These are phyloP conservation scores for Charadrius vociferus DNA, from an alignment of 2,113 vertebrate species.

Conservation along the genomic window DNA sequence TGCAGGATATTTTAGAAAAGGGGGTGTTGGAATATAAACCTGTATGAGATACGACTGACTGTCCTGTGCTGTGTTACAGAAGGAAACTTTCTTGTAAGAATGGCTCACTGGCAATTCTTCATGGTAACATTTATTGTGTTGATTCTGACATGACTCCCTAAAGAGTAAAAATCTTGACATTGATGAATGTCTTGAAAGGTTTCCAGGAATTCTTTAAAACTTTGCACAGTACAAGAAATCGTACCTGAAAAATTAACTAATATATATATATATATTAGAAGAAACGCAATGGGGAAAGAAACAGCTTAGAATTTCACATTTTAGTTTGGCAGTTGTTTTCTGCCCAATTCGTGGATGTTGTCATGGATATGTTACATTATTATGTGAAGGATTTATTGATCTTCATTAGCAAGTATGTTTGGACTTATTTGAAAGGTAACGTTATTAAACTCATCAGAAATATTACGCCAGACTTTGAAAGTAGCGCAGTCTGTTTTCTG, in stretches of 20 bases:
- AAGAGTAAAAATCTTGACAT: not conserved
- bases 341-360: not conserved
- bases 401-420: not conserved
- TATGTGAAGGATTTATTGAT: not conserved
- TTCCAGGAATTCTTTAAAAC: slow-evolving; percentile 6
- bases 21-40: not conserved
- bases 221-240: not conserved
- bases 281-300: not conserved
- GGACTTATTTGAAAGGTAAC: not conserved
- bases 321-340: not conserved
- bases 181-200: not conserved
- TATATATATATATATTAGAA: not conserved
- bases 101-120: not conserved
- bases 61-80: not conserved
- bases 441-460: not conserved
- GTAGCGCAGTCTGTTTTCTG: not conserved
- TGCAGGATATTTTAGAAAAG: not conserved
- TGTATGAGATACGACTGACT: not conserved
- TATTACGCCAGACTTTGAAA: not conserved
- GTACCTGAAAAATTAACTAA: not conserved
- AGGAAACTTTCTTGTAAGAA: not conserved
- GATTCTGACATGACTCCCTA: not conserved
- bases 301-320: not conserved
- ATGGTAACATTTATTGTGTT: not conserved
- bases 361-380: not conserved